Evolutionary conservation across 1,140 invertebrate species (phyloP).

Genomic region (Drosophila mayri): DNA sequence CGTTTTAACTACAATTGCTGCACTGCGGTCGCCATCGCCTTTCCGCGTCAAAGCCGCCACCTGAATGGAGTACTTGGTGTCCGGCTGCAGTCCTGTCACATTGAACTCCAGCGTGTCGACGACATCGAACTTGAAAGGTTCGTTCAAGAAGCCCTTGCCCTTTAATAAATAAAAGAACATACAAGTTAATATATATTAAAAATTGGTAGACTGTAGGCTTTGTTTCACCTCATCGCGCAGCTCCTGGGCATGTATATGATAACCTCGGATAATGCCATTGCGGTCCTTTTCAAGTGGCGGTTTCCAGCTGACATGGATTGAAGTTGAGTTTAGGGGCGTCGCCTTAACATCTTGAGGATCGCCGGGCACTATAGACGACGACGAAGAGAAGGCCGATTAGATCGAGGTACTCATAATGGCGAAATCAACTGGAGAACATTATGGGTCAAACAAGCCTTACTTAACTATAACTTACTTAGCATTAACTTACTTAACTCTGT

Average conservation of each 20-base stretch:
- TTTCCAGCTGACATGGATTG: conserved; percentile 96
- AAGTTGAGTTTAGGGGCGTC: conserved; percentile 95
- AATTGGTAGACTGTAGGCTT: background rate
- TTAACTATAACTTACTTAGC: conserved; percentile 56
- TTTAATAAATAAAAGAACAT: background rate
- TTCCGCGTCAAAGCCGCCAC: conserved; percentile 97
- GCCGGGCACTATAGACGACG: conserved; percentile 93
- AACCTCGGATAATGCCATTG: conserved; percentile 98
- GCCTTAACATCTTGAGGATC: conserved; percentile 96
- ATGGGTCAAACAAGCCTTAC: conserved; percentile 45
- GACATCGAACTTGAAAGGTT: conserved; percentile 93
- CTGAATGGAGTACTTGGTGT: conserved; percentile 96
- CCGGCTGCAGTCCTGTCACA: conserved; percentile 95
- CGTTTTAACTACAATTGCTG: conserved; percentile 93
- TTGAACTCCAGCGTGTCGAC: conserved; percentile 93
- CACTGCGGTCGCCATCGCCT: conserved; percentile 96
- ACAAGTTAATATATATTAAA: background rate
- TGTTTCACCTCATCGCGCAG: conserved; percentile 90
- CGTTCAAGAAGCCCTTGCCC: conserved; percentile 92
- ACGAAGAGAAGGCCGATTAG: conserved; percentile 83
- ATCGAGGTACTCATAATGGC: conserved; percentile 41
- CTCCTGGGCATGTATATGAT: conserved; percentile 98
- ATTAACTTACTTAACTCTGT: conserved; percentile 24
- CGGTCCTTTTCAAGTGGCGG: conserved; percentile 95
- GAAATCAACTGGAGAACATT: conserved; percentile 8